Conservation (phyloP, 2,113 vertebrate genomes). For the Gnathonemus longibarbis region DNA sequence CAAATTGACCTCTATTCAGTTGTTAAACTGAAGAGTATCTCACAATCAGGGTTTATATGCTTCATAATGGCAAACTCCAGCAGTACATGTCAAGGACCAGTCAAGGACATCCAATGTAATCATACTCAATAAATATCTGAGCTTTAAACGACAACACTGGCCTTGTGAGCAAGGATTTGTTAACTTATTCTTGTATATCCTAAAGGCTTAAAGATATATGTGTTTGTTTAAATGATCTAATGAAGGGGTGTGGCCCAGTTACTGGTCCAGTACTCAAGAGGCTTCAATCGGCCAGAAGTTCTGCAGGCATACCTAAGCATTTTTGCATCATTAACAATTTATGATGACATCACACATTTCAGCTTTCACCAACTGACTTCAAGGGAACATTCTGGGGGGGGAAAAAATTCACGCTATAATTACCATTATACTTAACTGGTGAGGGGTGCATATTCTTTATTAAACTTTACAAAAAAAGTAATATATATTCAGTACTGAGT, state of each 20-base stretch:
- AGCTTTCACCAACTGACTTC: not conserved
- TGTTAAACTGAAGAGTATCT: not conserved
- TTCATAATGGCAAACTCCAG: not conserved
- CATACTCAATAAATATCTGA: not conserved
- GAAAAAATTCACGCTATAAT: not conserved
- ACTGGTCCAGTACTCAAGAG: not conserved
- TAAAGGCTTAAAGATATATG: conserved; percentile 3
- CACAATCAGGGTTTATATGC: not conserved
- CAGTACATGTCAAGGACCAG: not conserved
- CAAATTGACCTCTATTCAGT: not conserved
- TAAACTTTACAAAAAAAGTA: not conserved
- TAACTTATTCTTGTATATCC: not conserved
- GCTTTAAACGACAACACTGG: not conserved
- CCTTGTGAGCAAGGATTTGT: not conserved
- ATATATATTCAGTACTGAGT: not conserved
- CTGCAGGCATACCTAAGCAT: not conserved
- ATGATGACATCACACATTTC: not conserved
- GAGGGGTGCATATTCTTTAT: not conserved
- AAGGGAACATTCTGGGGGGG: not conserved
- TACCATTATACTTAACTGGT: not conserved
- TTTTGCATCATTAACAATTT: not conserved
- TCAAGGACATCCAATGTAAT: conserved; percentile 7
- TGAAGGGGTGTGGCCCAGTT: not conserved
- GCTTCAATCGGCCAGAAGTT: not conserved
- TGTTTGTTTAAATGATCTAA: not conserved